These are phyloP conservation scores for Atherix ibis DNA, from an alignment of 2,888 invertebrate species.

Conservation along the genomic window DNA sequence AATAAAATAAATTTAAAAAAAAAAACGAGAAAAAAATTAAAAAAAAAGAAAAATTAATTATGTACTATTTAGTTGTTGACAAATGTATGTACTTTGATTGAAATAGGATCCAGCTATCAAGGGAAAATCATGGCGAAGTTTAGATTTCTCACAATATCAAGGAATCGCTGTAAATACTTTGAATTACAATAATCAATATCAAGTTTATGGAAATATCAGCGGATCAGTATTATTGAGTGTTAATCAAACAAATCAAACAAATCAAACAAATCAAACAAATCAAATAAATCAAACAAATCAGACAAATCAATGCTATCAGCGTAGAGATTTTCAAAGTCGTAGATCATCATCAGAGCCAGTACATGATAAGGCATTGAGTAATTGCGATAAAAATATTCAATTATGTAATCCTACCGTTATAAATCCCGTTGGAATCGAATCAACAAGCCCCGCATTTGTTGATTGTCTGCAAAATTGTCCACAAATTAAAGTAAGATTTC, in stretches of 20 bases:
- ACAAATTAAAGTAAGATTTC: slow-evolving; percentile 30
- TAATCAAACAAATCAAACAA: slow-evolving; percentile 1
- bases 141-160: slow-evolving; percentile 12
- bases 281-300: no score
- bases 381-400: background rate
- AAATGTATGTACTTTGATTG: slow-evolving; percentile 1
- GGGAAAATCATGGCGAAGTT: slow-evolving; percentile 14
- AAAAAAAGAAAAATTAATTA: background rate
- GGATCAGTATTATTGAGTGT: slow-evolving; percentile 5
- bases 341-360: slow-evolving; percentile 14
- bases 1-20: background rate
- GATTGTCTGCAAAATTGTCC: slow-evolving; percentile 19
- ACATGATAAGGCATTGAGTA: slow-evolving; percentile 9
- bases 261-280: no score
- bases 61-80: background rate
- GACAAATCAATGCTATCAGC: slow-evolving; percentile 6
- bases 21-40: background rate
- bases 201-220: slow-evolving; percentile 5
- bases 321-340: slow-evolving; percentile 14
- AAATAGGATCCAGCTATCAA: slow-evolving; percentile 13
- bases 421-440: slow-evolving; percentile 6
- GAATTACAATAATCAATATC: slow-evolving; percentile 5
- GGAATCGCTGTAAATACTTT: slow-evolving; percentile 5
- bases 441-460: slow-evolving; percentile 10
- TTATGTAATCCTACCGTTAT: slow-evolving; percentile 1